Evolutionary conservation across 2,113 vertebrate genomes (phyloP).

Genomic region (Hystrix cristata): DNA sequence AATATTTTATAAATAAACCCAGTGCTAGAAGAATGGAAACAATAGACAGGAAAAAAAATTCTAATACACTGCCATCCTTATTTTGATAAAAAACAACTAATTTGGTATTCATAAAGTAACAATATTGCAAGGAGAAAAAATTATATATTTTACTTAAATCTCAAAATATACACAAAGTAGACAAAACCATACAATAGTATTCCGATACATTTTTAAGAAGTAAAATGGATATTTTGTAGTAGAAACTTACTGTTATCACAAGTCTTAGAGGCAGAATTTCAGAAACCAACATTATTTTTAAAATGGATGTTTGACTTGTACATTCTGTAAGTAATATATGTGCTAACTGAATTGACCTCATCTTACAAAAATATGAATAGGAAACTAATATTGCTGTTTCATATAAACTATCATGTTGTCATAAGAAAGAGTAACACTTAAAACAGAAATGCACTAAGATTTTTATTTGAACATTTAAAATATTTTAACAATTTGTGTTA

Average conservation of each 20-base stretch:
- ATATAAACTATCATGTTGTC: neutral
- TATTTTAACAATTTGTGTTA: neutral
- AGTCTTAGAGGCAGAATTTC: neutral
- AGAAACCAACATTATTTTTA: neutral
- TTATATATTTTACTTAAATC: neutral
- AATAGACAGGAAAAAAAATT: neutral
- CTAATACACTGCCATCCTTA: neutral
- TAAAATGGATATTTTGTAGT: neutral
- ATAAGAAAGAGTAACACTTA: neutral
- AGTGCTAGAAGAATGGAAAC: neutral
- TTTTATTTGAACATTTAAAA: neutral
- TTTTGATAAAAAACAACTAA: neutral
- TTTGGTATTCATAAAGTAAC: neutral
- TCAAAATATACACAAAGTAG: neutral
- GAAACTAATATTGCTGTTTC: neutral
- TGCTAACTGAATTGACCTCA: neutral
- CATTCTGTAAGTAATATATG: neutral
- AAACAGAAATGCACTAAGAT: neutral
- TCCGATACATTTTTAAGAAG: neutral
- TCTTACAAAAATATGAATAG: neutral
- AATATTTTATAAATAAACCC: conserved; percentile 37
- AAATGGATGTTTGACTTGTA: neutral
- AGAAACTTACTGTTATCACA: neutral
- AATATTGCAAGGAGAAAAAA: neutral
- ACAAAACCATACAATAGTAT: neutral